Conservation (phyloP, 2,797 vertebrate genomes). For the Cirrhinus mrigala region DNA sequence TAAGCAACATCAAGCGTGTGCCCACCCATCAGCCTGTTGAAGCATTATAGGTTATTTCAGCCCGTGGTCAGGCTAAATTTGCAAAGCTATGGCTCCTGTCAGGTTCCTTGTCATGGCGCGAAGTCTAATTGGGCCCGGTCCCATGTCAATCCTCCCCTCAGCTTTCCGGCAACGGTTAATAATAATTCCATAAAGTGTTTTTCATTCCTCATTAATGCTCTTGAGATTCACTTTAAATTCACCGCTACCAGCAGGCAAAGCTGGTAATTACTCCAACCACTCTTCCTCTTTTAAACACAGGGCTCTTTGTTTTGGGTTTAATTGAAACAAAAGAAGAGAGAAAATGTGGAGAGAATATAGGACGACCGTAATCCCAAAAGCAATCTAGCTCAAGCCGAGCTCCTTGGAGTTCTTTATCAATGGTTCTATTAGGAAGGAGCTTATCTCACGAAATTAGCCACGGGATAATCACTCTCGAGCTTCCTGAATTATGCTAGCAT, state of each 20-base stretch:
- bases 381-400: slow-evolving; percentile 67
- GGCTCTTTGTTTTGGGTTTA: slow-evolving; percentile 69
- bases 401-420: slow-evolving; percentile 59
- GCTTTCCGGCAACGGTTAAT: slow-evolving; percentile 65
- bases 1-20: slow-evolving; percentile 44
- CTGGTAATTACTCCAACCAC: slow-evolving; percentile 76
- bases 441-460: slow-evolving; percentile 66
- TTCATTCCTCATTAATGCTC: slow-evolving; percentile 71
- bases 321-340: slow-evolving; percentile 67
- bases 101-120: slow-evolving; percentile 51
- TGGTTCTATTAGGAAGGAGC: slow-evolving; percentile 65
- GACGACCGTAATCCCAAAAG: slow-evolving; percentile 62
- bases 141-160: slow-evolving; percentile 61
- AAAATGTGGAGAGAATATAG: slow-evolving; percentile 59
- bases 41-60: slow-evolving; percentile 47
- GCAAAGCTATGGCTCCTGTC: slow-evolving; percentile 53
- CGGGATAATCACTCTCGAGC: slow-evolving; percentile 62
- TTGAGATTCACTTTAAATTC: slow-evolving; percentile 72
- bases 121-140: slow-evolving; percentile 63
- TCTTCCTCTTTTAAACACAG: slow-evolving; percentile 67
- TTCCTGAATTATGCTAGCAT: slow-evolving; percentile 59
- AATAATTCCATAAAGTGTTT: slow-evolving; percentile 69
- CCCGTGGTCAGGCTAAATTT: slow-evolving; percentile 50
- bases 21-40: slow-evolving; percentile 33
- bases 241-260: slow-evolving; percentile 69